Percentiles rank a stretch among this genome's conserved stretches.
phyloP scores from a whole-genome alignment of 2,113 vertebrate species.

The Zeus faber region DNA sequence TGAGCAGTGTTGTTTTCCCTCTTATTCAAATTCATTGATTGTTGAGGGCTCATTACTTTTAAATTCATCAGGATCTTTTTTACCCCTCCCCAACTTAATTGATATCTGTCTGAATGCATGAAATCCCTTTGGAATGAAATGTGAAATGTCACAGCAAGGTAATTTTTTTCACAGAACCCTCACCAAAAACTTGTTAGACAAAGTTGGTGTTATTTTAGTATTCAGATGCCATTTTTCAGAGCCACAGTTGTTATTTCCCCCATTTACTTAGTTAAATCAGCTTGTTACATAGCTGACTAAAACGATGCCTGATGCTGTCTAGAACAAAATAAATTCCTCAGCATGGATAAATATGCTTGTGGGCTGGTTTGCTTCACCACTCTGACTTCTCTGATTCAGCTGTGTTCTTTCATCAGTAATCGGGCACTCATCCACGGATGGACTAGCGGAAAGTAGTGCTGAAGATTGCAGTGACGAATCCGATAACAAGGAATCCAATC shows the following conservation, averaged over 20 bases:
- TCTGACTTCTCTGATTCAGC: conserved; percentile 42
- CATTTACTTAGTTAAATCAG: conserved; percentile 46
- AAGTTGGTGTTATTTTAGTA: conserved; percentile 29
- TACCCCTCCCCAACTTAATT: too few species aligned
- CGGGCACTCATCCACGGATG: conserved; percentile 58
- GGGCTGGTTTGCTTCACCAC: conserved; percentile 32
- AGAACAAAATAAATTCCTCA: conserved; percentile 46
- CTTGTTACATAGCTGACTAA: conserved; percentile 45
- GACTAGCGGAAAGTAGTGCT: conserved; percentile 34
- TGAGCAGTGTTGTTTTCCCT: conserved; percentile 36
- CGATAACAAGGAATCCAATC: conserved; percentile 55
- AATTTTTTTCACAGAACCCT: conserved; percentile 40
- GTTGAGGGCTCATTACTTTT: background rate
- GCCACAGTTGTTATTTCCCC: conserved; percentile 31
- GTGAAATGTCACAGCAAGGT: background rate
- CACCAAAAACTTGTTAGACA: conserved; percentile 25
- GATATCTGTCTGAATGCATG: too few species aligned
- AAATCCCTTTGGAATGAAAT: conserved; percentile 50
- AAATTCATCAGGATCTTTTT: too few species aligned
- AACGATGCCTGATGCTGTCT: conserved; percentile 37
- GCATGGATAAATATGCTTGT: conserved; percentile 42
- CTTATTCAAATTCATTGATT: conserved; percentile 55
- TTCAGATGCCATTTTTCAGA: conserved; percentile 32
- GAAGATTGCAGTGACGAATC: conserved; percentile 45
- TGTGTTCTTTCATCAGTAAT: conserved; percentile 59